Base-by-base conservation (phyloP, 2,888 invertebrate species). In the Rhorus exstirpatorius region DNA sequence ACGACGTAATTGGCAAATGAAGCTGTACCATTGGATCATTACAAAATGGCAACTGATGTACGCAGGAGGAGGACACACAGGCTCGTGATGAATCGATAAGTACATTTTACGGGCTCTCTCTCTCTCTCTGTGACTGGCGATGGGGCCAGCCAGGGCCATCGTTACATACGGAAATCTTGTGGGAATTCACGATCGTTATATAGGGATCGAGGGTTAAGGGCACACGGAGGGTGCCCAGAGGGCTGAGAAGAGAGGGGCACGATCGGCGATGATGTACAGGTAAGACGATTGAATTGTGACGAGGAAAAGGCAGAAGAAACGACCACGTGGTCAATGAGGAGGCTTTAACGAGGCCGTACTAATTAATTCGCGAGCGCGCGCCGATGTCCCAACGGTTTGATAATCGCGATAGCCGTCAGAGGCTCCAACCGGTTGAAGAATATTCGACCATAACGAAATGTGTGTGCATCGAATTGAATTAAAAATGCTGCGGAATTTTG, bases 281-380 rank as follows among this genome's bases (percentile, higher is more conserved):
- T 26, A 2, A 12, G 51, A 51, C 21, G 49, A 63, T 44, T 70
- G 53, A 74, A 24, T n/a, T 35, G 49, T 31, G 60, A 72, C 35
- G 46, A 38, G 46, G 44, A 53, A 26, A 24, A 44, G 21, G 65
- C 21, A 58, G 41, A 44, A 24, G 49, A 41, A 74, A 41, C 71
- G 31, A 46, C 19, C 72, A 24, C 24, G 35, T 14, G 44, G 26
- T 35, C 49, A 65, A 65, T 63, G 70, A 76, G 58, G 80, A 75
- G 71, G 70, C 82, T 75, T 53, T 85, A 85, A 85, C 85, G 84
- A 85, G 31, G 75, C 79, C 81, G 78, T 79, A 79, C 84, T 85
- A 85, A 85, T 85, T 85, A 84, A 85, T 85, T 85, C 83, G 82
- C 76, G 81, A 83, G 79, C 74, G 74, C 80, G n/a, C 44, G 71